Conservation (phyloP, 1,140 invertebrate genomes). For the Dryas iulia region DNA sequence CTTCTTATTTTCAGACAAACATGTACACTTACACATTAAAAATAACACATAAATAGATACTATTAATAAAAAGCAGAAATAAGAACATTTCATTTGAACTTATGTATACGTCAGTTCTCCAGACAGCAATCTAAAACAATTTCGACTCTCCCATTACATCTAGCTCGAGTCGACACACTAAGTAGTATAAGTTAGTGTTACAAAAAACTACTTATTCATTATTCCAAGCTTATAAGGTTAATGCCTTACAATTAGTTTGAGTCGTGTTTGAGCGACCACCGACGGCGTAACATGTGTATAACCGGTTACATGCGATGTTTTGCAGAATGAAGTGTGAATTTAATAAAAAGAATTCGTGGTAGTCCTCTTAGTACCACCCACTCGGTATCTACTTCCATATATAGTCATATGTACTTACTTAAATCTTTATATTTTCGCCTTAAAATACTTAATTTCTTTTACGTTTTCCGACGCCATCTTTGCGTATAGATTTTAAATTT, state of each 20-base stretch:
- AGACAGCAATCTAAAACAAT: slow-evolving; percentile 15
- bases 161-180: slow-evolving; percentile 13
- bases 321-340: slow-evolving; percentile 30
- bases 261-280: slow-evolving; percentile 49
- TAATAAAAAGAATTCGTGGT: slow-evolving; percentile 15
- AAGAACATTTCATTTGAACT: neutral
- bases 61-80: neutral
- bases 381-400: neutral
- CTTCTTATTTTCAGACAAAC: too few species aligned
- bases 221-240: slow-evolving; percentile 49
- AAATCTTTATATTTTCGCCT: neutral
- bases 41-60: too few species aligned
- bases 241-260: slow-evolving; percentile 59
- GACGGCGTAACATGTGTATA: slow-evolving; percentile 44
- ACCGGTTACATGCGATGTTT: slow-evolving; percentile 44
- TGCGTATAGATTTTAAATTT: too few species aligned
- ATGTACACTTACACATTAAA: too few species aligned
- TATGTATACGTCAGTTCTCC: neutral
- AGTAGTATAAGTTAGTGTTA: slow-evolving; percentile 8
- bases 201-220: slow-evolving; percentile 24
- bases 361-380: neutral
- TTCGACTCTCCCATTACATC: slow-evolving; percentile 9
- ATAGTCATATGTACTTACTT: neutral
- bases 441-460: neutral
- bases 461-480: neutral